Evolutionary conservation across 2,888 invertebrate genomes (phyloP).

Genomic region (Cacoxenus indagator): DNA sequence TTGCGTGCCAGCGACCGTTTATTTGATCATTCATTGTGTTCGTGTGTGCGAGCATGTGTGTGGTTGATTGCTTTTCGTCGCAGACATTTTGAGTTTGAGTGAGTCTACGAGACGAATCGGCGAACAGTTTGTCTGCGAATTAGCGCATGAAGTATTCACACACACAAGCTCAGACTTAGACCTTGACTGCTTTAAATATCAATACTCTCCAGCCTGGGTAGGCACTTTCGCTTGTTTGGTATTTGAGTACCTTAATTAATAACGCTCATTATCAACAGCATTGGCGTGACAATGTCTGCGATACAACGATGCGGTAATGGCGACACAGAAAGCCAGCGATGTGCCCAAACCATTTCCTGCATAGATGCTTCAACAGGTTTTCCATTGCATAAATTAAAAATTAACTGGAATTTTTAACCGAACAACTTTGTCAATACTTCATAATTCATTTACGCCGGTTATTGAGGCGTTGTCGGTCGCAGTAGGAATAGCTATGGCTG

Average conservation of each 20-base stretch:
- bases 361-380: constrained; percentile 41
- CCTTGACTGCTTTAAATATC: background rate
- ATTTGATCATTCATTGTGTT: too few species aligned
- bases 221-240: background rate
- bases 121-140: background rate
- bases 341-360: too few species aligned
- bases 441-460: constrained; percentile 45
- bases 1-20: constrained; percentile 31
- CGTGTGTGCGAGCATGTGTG: constrained; percentile 16
- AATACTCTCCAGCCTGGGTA: background rate
- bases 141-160: background rate
- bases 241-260: background rate
- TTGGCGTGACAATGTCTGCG: background rate
- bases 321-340: too few species aligned
- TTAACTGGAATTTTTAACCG: constrained; percentile 45
- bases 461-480: background rate
- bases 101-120: background rate
- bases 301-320: background rate
- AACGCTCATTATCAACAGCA: background rate
- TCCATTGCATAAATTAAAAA: constrained; percentile 28
- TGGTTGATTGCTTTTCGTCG: background rate
- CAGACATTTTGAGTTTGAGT: constrained; percentile 9
- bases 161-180: background rate
- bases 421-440: constrained; percentile 54
- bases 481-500: background rate